Evolutionary conservation across 1,140 invertebrate species (phyloP), one percentile per base, ranked within the genome.

Genomic region (Eciton burchellii): DNA sequence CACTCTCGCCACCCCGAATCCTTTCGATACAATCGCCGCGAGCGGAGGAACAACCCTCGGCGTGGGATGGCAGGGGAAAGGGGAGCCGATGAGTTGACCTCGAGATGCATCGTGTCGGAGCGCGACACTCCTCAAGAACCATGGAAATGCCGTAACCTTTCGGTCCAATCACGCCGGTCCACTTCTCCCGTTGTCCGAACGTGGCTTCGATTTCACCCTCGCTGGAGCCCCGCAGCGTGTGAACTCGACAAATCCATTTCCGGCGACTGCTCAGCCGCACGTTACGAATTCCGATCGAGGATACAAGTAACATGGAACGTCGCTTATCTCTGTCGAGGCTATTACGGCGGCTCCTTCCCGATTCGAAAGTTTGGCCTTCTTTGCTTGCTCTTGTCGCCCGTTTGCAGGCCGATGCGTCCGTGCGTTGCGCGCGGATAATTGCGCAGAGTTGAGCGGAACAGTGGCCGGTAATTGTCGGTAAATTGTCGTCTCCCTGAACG

Each of bases 1-100:
- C 47, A 72, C 16, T n/a, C 66, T 29, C 26, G 35, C 45, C 21
- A 54, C 9, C 16, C 16, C 68, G 66, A 74, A 86, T 89, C n/a
- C n/a, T n/a, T n/a, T n/a, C n/a, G 84, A 89, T 47, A 84, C 86
- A 89, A n/a, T 76, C 73, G 21, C 49, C 35, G 29, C 56, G 47
- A 57, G 54, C 45, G 43, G 72, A 70, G 79, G 82, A 84, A 89
- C 86, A 89, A 89, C 77, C 26, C 16, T 66, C 24, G 35, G n/a
- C 29, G 43, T 19, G 57, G n/a, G 12, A 52, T 2, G 35, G 6
- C 2, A 35, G 35, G 35, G 6, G 35, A 35, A n/a, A 6, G 35
- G 35, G 6, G 35, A 35, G 35, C 35, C 35, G 35, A 63, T 21
- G 26, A 76, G 60, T 8, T 21, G n/a, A n/a, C n/a, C 41, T 60